A percentile compares a stretch with the other conserved stretches of the same genome.
Evolutionary conservation across 2,797 vertebrate genomes (phyloP).

Genomic region (Tolypeutes matacus): DNA sequence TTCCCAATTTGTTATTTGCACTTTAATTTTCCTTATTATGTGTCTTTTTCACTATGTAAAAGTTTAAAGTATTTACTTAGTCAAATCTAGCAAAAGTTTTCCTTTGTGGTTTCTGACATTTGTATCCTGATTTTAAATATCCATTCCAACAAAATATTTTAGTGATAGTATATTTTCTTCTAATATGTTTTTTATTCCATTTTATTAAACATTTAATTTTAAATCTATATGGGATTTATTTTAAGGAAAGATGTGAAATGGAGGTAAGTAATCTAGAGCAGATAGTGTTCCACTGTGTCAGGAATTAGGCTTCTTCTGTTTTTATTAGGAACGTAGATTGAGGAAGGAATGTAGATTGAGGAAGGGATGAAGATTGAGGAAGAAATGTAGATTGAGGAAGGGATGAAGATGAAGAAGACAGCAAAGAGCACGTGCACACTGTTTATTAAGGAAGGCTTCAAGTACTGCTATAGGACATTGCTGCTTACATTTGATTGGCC

Average conservation of each 20-base stretch:
- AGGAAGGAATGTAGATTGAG: neutral
- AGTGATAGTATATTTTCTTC: slow-evolving; percentile 34
- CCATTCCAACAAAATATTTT: neutral
- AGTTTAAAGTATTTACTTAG: slow-evolving; percentile 10
- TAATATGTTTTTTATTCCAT: neutral
- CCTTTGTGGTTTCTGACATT: neutral
- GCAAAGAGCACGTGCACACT: neutral
- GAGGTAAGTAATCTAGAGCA: neutral
- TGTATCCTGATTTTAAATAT: neutral
- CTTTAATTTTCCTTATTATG: neutral
- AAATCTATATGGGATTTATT: neutral
- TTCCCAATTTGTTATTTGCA: slow-evolving; percentile 18
- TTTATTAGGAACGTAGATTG: neutral
- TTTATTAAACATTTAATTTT: slow-evolving; percentile 45
- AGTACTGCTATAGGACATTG: neutral
- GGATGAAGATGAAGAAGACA: neutral
- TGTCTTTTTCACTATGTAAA: neutral
- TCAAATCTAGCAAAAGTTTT: neutral
- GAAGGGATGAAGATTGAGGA: neutral
- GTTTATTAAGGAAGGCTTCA: neutral
- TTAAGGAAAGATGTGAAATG: neutral
- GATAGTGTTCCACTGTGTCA: neutral
- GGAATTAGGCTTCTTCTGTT: neutral
- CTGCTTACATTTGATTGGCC: neutral
- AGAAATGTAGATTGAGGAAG: neutral